A percentile compares a stretch with the other conserved stretches of the same genome.
These are phyloP conservation scores for Trachelus stipa DNA, from an alignment of 2,888 invertebrate genomes.

Conservation along the genomic window DNA sequence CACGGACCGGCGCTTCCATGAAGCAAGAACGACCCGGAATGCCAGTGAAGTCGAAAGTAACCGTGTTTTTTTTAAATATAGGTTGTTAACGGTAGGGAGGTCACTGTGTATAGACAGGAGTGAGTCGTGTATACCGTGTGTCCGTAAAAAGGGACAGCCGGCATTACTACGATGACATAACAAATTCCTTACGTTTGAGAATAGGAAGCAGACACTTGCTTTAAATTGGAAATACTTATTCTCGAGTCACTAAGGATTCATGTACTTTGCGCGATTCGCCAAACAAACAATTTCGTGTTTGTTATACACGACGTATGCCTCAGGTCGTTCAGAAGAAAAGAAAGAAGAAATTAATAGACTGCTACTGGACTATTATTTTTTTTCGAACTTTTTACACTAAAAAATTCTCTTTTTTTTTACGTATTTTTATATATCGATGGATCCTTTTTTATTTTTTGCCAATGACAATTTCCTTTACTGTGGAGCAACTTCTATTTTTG, in stretches of 20 bases:
- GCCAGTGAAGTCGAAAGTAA: conserved; percentile 30
- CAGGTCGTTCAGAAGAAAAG: not conserved
- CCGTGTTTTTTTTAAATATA: conserved; percentile 18
- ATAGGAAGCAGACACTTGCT: conserved; percentile 20
- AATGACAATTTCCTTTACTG: not conserved
- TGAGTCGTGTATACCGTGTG: conserved; percentile 9
- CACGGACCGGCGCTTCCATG: not conserved
- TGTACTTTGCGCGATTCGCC: not conserved
- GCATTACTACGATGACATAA: conserved; percentile 27
- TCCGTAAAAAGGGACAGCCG: conserved; percentile 11
- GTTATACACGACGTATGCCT: not conserved
- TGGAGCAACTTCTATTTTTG: not conserved
- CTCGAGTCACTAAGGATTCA: not conserved
- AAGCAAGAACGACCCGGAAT: conserved; percentile 18
- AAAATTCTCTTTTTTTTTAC: not conserved
- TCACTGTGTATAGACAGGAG: conserved; percentile 35
- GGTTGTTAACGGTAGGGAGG: conserved; percentile 24
- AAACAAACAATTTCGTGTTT: not conserved
- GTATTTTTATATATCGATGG: not conserved
- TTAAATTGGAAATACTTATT: conserved; percentile 23
- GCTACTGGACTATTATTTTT: not conserved
- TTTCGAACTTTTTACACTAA: not conserved
- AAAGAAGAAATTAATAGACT: not conserved
- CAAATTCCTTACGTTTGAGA: conserved; percentile 13
- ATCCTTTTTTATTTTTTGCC: not conserved